Evolutionary conservation across 2,888 invertebrate species (phyloP).

Genomic region (Hydriomena furcata): DNA sequence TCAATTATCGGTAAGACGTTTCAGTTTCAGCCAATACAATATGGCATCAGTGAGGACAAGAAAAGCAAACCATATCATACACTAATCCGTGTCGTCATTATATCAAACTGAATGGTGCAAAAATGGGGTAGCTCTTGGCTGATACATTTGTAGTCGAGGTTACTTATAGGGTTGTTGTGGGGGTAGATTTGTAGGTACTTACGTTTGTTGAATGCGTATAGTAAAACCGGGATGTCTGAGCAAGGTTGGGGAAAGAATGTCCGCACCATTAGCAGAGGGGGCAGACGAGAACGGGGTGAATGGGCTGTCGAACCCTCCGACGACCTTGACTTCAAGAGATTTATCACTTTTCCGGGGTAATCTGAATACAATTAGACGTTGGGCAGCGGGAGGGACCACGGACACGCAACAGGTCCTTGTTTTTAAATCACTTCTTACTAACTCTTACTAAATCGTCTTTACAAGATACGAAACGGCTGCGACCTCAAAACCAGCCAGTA

Average conservation of each 20-base stretch:
- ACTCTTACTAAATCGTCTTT: neutral
- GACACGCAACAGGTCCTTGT: slow-evolving; percentile 62
- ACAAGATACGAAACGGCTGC: neutral
- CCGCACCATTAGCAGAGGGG: slow-evolving; percentile 76
- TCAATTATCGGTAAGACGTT: neutral
- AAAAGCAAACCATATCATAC: slow-evolving; percentile 10
- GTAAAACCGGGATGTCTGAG: slow-evolving; percentile 58
- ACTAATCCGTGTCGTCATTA: slow-evolving; percentile 25
- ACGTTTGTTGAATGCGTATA: slow-evolving; percentile 54
- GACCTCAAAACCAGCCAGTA: neutral
- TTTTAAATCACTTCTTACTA: slow-evolving; percentile 39
- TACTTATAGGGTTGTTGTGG: slow-evolving; percentile 44
- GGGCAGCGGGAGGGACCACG: slow-evolving; percentile 61
- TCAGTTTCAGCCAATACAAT: neutral
- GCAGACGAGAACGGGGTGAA: slow-evolving; percentile 76
- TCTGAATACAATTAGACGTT: slow-evolving; percentile 79
- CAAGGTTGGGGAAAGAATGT: slow-evolving; percentile 75
- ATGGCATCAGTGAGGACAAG: slow-evolving; percentile 10
- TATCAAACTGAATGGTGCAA: slow-evolving; percentile 32
- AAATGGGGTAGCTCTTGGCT: slow-evolving; percentile 43
- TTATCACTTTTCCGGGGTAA: slow-evolving; percentile 79
- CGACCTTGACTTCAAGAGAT: slow-evolving; percentile 79
- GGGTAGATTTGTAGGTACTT: slow-evolving; percentile 44
- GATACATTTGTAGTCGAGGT: slow-evolving; percentile 40
- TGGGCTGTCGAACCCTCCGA: slow-evolving; percentile 78